Conservation (phyloP, 2,888 invertebrate species). For the Hirtodrosophila confusa region DNA sequence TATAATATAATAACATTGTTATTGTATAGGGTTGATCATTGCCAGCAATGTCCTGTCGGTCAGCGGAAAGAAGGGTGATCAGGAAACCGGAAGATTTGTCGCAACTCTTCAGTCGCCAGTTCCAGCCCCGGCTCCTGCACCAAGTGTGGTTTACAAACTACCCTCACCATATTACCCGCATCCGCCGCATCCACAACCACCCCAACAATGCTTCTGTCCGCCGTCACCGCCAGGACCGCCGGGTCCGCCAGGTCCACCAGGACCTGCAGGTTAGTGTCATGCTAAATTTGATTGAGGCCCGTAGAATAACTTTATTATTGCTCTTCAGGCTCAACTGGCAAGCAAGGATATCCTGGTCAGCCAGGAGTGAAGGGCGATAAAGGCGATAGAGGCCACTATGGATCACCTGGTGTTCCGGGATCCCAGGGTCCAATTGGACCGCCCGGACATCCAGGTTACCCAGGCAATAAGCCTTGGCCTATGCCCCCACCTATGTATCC, state of each 20-base stretch:
- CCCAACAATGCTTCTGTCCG: constrained; percentile 45
- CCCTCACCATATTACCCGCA: constrained; percentile 42
- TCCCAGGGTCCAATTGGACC: constrained; percentile 39
- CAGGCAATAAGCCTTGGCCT: constrained; percentile 25
- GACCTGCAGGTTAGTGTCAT: constrained; percentile 18
- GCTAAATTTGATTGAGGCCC: background rate
- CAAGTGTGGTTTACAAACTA: constrained; percentile 47
- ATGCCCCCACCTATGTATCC: constrained; percentile 33
- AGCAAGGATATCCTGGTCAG: constrained; percentile 31
- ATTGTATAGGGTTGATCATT: constrained; percentile 12
- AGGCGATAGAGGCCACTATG: constrained; percentile 46
- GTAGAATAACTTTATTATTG: background rate
- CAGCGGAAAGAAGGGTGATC: constrained; percentile 15
- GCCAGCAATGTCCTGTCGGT: constrained; percentile 6
- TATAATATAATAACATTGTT: background rate
- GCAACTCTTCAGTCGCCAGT: constrained; percentile 35
- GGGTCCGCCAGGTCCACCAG: constrained; percentile 36
- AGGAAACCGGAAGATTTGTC: constrained; percentile 50
- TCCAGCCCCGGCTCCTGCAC: constrained; percentile 32
- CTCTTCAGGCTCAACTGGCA: constrained; percentile 25
- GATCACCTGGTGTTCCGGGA: constrained; percentile 35
- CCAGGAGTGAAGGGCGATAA: constrained; percentile 46
- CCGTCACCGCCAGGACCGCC: constrained; percentile 49
- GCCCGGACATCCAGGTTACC: constrained; percentile 34
- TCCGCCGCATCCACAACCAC: constrained; percentile 18